Percentiles rank a stretch among this genome's conserved stretches.
Evolutionary conservation across 2,888 invertebrate species (phyloP).

Genomic region (Tenthredo scrophulariae): DNA sequence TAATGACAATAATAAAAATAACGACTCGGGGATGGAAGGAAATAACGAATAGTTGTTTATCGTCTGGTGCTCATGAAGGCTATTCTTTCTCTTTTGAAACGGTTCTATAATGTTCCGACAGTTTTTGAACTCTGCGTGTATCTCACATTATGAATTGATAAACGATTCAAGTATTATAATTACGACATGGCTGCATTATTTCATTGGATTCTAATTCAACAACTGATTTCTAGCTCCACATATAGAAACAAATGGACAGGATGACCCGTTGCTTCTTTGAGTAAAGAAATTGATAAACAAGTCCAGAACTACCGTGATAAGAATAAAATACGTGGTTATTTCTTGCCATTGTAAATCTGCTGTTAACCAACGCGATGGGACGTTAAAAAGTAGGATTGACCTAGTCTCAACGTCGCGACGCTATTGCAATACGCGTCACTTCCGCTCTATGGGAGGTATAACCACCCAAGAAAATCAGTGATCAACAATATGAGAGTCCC

Average conservation of each 20-base stretch:
- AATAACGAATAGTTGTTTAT: constrained; percentile 8
- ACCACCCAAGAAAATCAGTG: neutral
- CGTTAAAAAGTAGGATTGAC: constrained; percentile 36
- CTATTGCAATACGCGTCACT: neutral
- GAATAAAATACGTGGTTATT: constrained; percentile 14
- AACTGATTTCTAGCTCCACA: neutral
- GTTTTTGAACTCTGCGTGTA: neutral
- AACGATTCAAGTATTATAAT: neutral
- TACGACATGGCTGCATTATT: neutral
- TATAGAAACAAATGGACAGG: neutral
- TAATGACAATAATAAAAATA: neutral
- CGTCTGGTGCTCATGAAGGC: neutral
- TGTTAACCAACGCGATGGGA: constrained; percentile 12
- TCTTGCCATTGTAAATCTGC: constrained; percentile 7
- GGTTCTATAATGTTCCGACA: neutral
- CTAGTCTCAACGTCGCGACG: constrained; percentile 48
- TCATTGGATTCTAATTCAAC: neutral
- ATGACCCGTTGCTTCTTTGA: neutral
- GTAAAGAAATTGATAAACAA: neutral
- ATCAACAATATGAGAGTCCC: neutral
- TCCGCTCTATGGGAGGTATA: neutral
- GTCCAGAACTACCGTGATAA: neutral
- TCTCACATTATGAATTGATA: neutral
- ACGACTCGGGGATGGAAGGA: neutral
- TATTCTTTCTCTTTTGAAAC: neutral